Evolutionary conservation across 2,888 invertebrate species (phyloP), one percentile per base, ranked within the genome.

Genomic region (Drosophila dives): DNA sequence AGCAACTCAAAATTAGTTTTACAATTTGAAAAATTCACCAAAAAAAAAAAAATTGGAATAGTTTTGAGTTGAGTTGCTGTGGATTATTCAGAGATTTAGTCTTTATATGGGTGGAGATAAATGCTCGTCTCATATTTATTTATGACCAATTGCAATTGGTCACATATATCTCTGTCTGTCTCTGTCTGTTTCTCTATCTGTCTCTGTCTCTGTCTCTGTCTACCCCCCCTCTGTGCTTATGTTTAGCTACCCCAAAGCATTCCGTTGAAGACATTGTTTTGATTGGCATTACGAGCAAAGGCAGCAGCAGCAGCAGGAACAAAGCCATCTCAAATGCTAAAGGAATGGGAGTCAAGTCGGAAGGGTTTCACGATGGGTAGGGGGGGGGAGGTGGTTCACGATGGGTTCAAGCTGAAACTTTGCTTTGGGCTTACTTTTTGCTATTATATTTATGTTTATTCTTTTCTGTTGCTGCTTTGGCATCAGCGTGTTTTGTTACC

Each of bases 401-500:
- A 20, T 45, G 23, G 42, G 49, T 29, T 71, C 15, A 20, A 49
- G 33, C 50, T 59, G 1, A 45, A 17, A 54, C 40, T 50, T 7
- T 29, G 32, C 36, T 45, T 42, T 59, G 42, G 26, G 36, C 38
- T 77, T 73, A 64, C 26, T 56, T 56, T 77, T 50, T 50, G 51
- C 36, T 56, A 38, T 54, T 61, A 23, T 73, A 50, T 61, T 81
- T 74, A 40, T 70, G 34, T 68, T 53, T 61, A 40, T 58, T 42
- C 42, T 60, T 48, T 72, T 67, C 54, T 64, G 65, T 64, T 64
- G 51, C 61, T 64, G 56, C 59, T 51, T 51, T 65, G 66, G 64
- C 64, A 66, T 82, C 62, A 75, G 75, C 80, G 80, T 79, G 79
- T 70, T 56, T 65, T 70, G 23, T 68, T 82, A 79, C 83, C 79